Evolutionary conservation across 2,888 invertebrate genomes (phyloP), one percentile per base, ranked within the genome.

Genomic region (Coleophora deauratella): DNA sequence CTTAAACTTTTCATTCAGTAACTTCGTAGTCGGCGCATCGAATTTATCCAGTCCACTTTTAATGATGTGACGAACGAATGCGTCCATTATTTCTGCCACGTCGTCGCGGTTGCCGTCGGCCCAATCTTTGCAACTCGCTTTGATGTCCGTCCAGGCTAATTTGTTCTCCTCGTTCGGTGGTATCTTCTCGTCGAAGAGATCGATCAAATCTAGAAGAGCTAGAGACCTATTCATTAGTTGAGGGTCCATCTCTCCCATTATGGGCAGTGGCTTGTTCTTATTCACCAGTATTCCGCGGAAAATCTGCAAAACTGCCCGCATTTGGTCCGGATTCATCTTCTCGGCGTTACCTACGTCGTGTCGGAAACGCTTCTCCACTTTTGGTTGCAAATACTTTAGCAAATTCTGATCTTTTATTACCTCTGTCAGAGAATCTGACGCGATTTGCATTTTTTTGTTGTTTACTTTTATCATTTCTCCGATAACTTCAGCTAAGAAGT

Each of bases 401-500:
- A 57, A 59, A 9, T 66, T 47, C 0, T 44, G 41, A 2, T 54
- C 46, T 50, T 60, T 66, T 0, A 63, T 2, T 0, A 54, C 54
- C 45, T 75, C 71, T 0, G 68, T 70, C 0, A 65, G 11, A 0
- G 70, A 59, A 15, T 69, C 59, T 0, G 51, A 31, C 0, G 49
- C 44, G 33, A 59, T 47, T 15, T 57, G 60, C 0, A 76, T 27
- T 42, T 62, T 62, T 0, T 4, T 34, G 12, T 68, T 49, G 9
- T 61, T 48, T 0, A 46, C 40, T n/a, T 40, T 45, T 0, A 70
- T 7, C 0, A 67, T 13, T 13, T 49, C 54, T 0, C 10, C 42
- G 2, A 72, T 7, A 0, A 65, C 9, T 2, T 66, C 54, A 2
- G 45, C 40, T 6, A 65, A 0, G 14, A 67, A 67, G 1, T 53